Percentiles rank a stretch among this genome's conserved stretches.
Evolutionary conservation across 1,140 invertebrate species (phyloP).

Genomic region (Vollenhovia emeryi): DNA sequence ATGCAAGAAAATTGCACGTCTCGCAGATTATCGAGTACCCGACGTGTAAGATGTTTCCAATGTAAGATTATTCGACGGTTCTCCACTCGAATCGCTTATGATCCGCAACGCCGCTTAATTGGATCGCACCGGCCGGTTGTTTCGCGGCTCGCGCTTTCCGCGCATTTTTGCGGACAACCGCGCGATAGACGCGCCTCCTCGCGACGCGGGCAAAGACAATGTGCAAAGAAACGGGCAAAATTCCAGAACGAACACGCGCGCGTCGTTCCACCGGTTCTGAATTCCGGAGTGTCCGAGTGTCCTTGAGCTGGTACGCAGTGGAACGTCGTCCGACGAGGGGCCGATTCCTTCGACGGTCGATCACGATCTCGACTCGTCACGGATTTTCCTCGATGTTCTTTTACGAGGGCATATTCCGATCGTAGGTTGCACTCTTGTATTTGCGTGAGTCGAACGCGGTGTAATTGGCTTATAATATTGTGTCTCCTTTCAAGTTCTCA

Average conservation of each 20-base stretch:
- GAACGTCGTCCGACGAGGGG: constrained; percentile 70
- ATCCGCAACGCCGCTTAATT: constrained; percentile 45
- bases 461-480: not conserved
- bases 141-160: constrained; percentile 29
- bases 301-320: constrained; percentile 75
- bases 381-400: constrained; percentile 55
- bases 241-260: constrained; percentile 36
- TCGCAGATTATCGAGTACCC: constrained; percentile 41
- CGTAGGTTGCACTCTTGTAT: not conserved
- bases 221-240: constrained; percentile 51
- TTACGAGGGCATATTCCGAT: not conserved
- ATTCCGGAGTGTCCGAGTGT: constrained; percentile 75
- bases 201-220: constrained; percentile 53
- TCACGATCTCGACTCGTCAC: constrained; percentile 65
- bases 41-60: not conserved
- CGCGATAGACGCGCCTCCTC: constrained; percentile 54
- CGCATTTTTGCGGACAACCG: constrained; percentile 39
- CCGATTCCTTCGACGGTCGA: constrained; percentile 65
- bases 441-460: not conserved
- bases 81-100: not conserved
- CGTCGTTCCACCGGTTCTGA: constrained; percentile 61
- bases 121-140: constrained; percentile 20
- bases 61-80: constrained; percentile 23
- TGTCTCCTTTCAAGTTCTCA: not conserved
- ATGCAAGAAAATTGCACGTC: constrained; percentile 46